These are phyloP conservation scores for Hydrotaea diabolus DNA, from an alignment of 2,888 invertebrate species.

Conservation along the genomic window DNA sequence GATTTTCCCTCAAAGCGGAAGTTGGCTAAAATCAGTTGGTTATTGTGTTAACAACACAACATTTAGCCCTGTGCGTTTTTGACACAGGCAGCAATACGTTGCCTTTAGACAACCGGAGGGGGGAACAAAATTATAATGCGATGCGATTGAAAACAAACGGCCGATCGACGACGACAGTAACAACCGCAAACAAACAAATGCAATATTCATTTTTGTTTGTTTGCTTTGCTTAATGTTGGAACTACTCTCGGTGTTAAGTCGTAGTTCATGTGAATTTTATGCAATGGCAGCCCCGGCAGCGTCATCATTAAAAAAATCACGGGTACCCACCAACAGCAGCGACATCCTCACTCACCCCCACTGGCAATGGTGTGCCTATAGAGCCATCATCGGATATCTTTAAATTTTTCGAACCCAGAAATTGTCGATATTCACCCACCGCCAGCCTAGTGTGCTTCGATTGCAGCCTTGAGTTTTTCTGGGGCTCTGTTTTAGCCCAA, in stretches of 20 bases:
- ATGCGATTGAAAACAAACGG: conserved; percentile 3
- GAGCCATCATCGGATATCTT: background rate
- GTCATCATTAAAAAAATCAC: background rate
- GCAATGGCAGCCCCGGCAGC: background rate
- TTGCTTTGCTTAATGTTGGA: too few relatives aligned
- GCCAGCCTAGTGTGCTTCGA: background rate
- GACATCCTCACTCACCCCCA: background rate
- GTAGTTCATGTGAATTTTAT: conserved; percentile 44
- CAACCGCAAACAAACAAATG: background rate
- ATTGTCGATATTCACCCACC: background rate
- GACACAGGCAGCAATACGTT: background rate
- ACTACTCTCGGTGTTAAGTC: conserved; percentile 27
- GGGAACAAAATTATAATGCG: background rate
- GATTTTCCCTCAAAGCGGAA: conserved; percentile 26
- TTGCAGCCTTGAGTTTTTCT: background rate
- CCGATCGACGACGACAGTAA: conserved; percentile 5
- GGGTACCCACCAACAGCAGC: background rate
- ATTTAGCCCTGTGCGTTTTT: conserved; percentile 38
- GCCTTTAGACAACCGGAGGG: background rate
- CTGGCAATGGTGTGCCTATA: background rate
- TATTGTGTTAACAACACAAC: conserved; percentile 27
- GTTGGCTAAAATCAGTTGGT: conserved; percentile 18
- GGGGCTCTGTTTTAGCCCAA: background rate
- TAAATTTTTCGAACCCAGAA: conserved; percentile 3
- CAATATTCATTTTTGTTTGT: too few relatives aligned